Conservation (phyloP, 2,113 vertebrate species). For the Clarias gariepinus region DNA sequence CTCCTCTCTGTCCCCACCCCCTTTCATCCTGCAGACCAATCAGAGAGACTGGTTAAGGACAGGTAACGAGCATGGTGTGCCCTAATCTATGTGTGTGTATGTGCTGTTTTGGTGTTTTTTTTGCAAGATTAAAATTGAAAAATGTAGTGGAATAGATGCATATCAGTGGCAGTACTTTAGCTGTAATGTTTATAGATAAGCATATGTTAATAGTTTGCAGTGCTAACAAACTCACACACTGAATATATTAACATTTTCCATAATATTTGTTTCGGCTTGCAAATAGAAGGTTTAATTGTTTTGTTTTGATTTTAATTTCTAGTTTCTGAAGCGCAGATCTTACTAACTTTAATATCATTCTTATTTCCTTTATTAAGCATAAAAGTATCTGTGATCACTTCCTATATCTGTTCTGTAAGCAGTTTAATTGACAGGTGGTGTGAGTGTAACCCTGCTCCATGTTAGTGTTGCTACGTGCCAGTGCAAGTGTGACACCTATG, state of each 20-base stretch:
- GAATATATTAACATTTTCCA: conserved; percentile 43
- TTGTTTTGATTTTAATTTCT: no score
- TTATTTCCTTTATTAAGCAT: not conserved
- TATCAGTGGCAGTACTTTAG: conserved; percentile 12
- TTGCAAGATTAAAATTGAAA: conserved; percentile 1
- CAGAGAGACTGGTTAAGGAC: conserved; percentile 46
- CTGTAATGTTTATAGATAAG: conserved; percentile 31
- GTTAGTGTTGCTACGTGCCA: conserved; percentile 22
- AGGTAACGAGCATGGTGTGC: conserved; percentile 63
- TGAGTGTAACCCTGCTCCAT: conserved; percentile 28
- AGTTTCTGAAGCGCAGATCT: not conserved
- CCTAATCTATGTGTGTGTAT: not conserved
- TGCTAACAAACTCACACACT: conserved; percentile 51
- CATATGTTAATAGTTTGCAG: conserved; percentile 31
- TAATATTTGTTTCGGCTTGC: conserved; percentile 15
- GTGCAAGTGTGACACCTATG: conserved; percentile 25
- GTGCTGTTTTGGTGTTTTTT: conserved; percentile 13
- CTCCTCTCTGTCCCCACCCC: conserved; percentile 47
- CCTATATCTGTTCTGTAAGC: not conserved
- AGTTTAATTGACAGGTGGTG: conserved; percentile 19
- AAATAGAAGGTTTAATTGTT: not conserved
- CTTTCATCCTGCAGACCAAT: conserved; percentile 61
- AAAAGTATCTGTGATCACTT: not conserved
- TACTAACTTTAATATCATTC: not conserved
- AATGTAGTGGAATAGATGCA: conserved; percentile 3